Conservation (phyloP, 2,113 vertebrate species). For the Platysternon megacephalum region DNA sequence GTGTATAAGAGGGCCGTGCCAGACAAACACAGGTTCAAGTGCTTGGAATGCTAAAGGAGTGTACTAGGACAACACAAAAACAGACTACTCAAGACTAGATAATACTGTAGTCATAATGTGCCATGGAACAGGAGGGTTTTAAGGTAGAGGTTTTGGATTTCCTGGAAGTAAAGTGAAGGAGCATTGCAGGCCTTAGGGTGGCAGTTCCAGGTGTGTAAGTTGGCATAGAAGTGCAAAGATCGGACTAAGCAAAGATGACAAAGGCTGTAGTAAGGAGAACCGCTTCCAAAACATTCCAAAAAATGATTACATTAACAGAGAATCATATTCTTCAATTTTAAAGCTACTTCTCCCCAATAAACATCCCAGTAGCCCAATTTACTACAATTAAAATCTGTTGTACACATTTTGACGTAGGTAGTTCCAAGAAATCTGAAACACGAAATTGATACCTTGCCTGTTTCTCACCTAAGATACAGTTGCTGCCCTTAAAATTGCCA, state of each 20-base stretch:
- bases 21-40: background rate
- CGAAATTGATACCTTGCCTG: background rate
- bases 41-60: background rate
- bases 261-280: background rate
- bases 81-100: background rate
- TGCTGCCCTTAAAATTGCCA: background rate
- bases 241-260: background rate
- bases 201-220: background rate
- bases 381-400: background rate
- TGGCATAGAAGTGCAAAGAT: background rate
- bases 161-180: background rate
- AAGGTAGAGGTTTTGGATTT: background rate
- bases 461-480: background rate
- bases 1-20: background rate
- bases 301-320: background rate
- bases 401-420: background rate
- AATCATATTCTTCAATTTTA: background rate
- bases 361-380: background rate
- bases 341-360: background rate
- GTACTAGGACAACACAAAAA: background rate
- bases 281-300: background rate
- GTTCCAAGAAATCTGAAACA: background rate
- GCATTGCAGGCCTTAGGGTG: background rate
- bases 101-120: background rate
- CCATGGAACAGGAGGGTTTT: background rate